phyloP scores from a whole-genome alignment of 2,797 vertebrate species.

The Kryptolebias ocellatus region DNA sequence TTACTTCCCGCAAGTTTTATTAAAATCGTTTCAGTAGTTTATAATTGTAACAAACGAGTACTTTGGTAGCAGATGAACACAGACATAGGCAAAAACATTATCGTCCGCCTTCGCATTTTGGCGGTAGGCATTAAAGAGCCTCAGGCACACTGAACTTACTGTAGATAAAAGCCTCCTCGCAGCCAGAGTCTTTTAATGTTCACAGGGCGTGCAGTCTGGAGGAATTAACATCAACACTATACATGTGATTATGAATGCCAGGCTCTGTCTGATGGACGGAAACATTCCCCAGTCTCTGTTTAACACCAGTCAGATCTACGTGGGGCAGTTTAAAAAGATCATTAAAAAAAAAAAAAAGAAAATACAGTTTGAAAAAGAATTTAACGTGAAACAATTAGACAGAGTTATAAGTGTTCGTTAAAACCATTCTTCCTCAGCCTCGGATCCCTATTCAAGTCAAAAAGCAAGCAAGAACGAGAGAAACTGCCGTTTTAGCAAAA shows the following conservation, averaged over 20 bases:
- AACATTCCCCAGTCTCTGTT: background rate
- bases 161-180: slow-evolving; percentile 52
- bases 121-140: slow-evolving; percentile 1
- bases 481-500: slow-evolving; percentile 11
- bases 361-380: background rate
- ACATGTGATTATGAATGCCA: slow-evolving; percentile 48
- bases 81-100: no score
- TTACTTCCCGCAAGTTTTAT: no score
- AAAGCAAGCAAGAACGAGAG: background rate
- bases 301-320: no score
- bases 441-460: no score
- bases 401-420: background rate
- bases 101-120: no score
- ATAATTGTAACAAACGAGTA: no score
- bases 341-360: background rate
- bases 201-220: slow-evolving; percentile 56
- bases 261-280: slow-evolving; percentile 13
- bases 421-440: background rate
- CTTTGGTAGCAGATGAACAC: no score
- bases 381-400: no score
- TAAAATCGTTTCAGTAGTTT: no score
- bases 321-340: no score
- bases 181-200: slow-evolving; percentile 71
- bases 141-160: slow-evolving; percentile 31
- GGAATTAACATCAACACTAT: slow-evolving; percentile 58